phyloP scores from a whole-genome alignment of 1,140 invertebrate genomes.

The Vollenhovia emeryi region DNA sequence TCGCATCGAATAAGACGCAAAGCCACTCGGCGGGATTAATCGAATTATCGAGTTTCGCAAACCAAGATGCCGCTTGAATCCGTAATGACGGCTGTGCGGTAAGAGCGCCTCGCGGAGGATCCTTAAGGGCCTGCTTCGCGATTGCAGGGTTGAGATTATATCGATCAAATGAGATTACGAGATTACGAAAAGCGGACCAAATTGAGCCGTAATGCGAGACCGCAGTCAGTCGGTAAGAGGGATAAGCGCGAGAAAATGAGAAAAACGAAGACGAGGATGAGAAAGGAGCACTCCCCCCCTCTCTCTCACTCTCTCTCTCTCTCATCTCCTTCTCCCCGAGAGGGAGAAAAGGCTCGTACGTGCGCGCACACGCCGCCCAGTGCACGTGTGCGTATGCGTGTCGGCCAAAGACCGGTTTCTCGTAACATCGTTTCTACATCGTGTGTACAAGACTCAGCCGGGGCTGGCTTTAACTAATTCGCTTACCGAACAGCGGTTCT shows the following conservation, averaged over 20 bases:
- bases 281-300: constrained; percentile 29
- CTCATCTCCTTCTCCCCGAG: background rate
- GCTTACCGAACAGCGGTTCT: constrained; percentile 72
- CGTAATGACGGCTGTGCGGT: constrained; percentile 61
- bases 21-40: constrained; percentile 55
- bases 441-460: constrained; percentile 79
- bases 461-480: constrained; percentile 81
- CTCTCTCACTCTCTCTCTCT: background rate
- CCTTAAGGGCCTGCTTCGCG: constrained; percentile 62
- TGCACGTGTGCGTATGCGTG: constrained; percentile 45
- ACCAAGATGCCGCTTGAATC: constrained; percentile 69
- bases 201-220: constrained; percentile 74
- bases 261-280: constrained; percentile 66
- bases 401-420: constrained; percentile 80
- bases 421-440: constrained; percentile 82
- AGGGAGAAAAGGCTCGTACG: constrained; percentile 3
- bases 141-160: constrained; percentile 72
- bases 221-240: constrained; percentile 61
- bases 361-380: background rate
- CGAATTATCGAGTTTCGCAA: constrained; percentile 72
- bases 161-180: constrained; percentile 73
- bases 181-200: constrained; percentile 74
- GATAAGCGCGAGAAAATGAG: constrained; percentile 74
- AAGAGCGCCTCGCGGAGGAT: constrained; percentile 57
- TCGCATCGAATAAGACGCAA: constrained; percentile 3